phyloP scores from a whole-genome alignment of 2,113 vertebrate species.

The Hemiscyllium ocellatum region DNA sequence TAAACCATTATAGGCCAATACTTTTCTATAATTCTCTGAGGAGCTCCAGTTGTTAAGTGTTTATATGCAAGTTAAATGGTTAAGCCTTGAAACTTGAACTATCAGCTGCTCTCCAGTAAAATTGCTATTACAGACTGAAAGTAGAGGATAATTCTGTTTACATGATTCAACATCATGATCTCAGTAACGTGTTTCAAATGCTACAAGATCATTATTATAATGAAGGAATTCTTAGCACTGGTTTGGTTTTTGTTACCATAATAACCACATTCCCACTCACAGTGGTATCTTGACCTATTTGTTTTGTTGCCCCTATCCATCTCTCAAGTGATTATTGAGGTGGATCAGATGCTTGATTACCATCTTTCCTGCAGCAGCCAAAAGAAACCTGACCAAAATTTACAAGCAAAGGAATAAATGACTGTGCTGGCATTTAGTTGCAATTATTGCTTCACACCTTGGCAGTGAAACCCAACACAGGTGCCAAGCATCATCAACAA shows the following conservation, averaged over 20 bases:
- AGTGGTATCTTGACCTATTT: background rate
- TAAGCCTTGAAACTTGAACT: background rate
- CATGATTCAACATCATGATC: background rate
- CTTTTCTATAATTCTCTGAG: background rate
- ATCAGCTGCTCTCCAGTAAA: background rate
- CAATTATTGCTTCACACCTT: background rate
- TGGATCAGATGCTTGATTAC: background rate
- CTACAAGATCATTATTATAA: background rate
- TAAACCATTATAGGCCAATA: background rate
- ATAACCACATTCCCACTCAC: background rate
- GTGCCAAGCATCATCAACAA: slow-evolving; percentile 14
- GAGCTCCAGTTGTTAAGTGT: background rate
- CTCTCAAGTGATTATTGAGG: background rate
- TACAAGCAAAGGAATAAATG: background rate
- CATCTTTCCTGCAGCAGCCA: background rate
- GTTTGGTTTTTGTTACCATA: background rate
- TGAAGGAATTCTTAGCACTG: background rate
- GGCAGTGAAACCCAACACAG: background rate
- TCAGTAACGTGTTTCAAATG: background rate
- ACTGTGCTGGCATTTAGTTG: background rate
- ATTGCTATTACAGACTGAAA: slow-evolving; percentile 36
- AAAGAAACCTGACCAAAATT: background rate
- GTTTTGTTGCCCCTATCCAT: background rate
- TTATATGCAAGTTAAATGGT: background rate
- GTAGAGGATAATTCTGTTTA: slow-evolving; percentile 38